phyloP scores from a whole-genome alignment of 2,113 vertebrate species.

The Eurystomus gularis region DNA sequence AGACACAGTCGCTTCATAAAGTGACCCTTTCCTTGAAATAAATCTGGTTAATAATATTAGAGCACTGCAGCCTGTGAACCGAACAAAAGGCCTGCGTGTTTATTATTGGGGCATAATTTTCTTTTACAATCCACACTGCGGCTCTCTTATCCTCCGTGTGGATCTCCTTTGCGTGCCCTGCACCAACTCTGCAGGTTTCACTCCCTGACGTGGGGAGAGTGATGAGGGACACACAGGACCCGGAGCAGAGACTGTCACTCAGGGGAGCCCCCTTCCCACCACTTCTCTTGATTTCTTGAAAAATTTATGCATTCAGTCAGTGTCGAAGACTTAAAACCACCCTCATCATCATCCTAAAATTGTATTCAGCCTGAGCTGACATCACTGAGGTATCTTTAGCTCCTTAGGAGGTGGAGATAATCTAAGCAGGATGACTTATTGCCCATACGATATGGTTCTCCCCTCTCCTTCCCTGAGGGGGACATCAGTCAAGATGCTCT shows the following conservation, averaged over 20 bases:
- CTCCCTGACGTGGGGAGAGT: not conserved
- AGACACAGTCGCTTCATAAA: constrained; percentile 44
- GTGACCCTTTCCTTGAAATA: constrained; percentile 70
- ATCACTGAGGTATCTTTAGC: not conserved
- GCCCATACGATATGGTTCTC: accelerated
- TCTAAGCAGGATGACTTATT: not conserved
- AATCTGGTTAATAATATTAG: constrained; percentile 71
- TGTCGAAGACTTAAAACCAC: not conserved
- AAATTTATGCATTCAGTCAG: not conserved
- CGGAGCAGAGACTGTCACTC: not conserved
- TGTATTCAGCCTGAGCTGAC: not conserved
- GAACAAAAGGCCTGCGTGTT: constrained; percentile 42
- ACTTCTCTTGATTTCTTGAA: not conserved
- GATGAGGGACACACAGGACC: not conserved
- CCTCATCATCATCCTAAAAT: not conserved
- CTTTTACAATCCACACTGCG: constrained; percentile 34
- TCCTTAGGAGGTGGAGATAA: not conserved
- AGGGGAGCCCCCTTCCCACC: not conserved
- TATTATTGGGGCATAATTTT: constrained; percentile 59
- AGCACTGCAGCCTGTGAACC: constrained; percentile 48
- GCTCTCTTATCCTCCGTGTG: not conserved
- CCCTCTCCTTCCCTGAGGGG: not conserved
- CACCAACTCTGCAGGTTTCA: not conserved
- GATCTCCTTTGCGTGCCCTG: not conserved
- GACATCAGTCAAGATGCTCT: not conserved